phyloP scores from a whole-genome alignment of 2,888 invertebrate genomes.

The Synergus japonicus region DNA sequence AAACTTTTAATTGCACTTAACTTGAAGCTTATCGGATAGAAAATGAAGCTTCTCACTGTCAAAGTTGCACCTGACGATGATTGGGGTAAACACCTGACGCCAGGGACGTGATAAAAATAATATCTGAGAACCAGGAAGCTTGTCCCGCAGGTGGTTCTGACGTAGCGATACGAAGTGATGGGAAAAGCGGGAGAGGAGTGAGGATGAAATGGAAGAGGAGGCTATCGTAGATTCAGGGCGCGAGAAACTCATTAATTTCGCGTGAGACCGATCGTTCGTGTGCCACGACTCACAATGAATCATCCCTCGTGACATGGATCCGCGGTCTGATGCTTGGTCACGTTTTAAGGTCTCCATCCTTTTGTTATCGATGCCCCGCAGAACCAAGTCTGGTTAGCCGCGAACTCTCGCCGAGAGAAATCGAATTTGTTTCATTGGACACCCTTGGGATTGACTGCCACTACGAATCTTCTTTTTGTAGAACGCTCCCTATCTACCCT shows the following conservation, averaged over 20 bases:
- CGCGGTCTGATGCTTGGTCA: constrained; percentile 36
- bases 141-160: constrained; percentile 37
- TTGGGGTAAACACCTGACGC: constrained; percentile 8
- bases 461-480: background rate
- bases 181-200: background rate
- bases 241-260: constrained; percentile 65
- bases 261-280: constrained; percentile 65
- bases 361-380: constrained; percentile 39
- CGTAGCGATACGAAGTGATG: background rate
- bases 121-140: constrained; percentile 21
- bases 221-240: constrained; percentile 58
- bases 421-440: constrained; percentile 30
- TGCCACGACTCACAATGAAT: constrained; percentile 66
- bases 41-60: background rate
- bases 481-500: constrained; percentile 9
- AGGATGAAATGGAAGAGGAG: background rate
- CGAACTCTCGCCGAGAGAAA: constrained; percentile 26
- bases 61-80: constrained; percentile 16
- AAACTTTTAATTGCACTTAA: background rate
- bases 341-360: constrained; percentile 41
- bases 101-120: constrained; percentile 28
- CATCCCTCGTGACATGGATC: constrained; percentile 63
- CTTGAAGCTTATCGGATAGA: background rate
- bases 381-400: constrained; percentile 13
- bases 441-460: constrained; percentile 16